Base-by-base conservation (phyloP, 2,888 invertebrate species). In the Erannis defoliaria region DNA sequence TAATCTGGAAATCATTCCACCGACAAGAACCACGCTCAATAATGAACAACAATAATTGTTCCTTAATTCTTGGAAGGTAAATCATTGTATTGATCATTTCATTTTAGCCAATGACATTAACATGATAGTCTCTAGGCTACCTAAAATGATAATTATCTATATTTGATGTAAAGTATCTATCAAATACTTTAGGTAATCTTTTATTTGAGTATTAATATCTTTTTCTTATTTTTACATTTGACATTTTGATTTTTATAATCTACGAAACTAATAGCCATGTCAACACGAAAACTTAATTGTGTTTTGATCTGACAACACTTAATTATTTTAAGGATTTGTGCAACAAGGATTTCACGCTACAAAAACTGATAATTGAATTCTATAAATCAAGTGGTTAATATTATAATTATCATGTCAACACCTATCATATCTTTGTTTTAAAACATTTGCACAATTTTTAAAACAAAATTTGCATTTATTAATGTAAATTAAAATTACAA, bases 331-430 rank as follows among this genome's bases (percentile, higher is more conserved):
- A 12, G 16, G 19, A 50, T 31, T 46, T 40, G 16, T 50, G 37
- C n/a, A 50, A 50, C 19, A 14, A 38, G 26, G 18, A 10, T 48
- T 55, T 61, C 55, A 33, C 50, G 38, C 8, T 16, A n/a, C n/a
- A 31, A 0, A 26, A 48, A 51, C 46, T 6, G 10, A 14, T 38
- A 55, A 45, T 61, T 55, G n/a, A 55, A 31, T 46, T 61, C 38
- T 46, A 48, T 56, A 56, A 51, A 61, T 55, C 46, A 33, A 38
- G 46, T 42, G 38, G 38, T 51, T 31, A 43, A 55, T 38, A 40
- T 18, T 56, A 42, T 58, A 65, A 67, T 67, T 66, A 64, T 56
- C 53, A 54, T 60, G 66, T 67, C 68, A 64, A 64, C 68, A 64
- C 68, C 40, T 53, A 42, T 46, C 43, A 38, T 45, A 50, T 60